A percentile compares a stretch with the other conserved stretches of the same genome.
Evolutionary conservation across 2,888 invertebrate genomes (phyloP).

Genomic region (Hartigia nigra): DNA sequence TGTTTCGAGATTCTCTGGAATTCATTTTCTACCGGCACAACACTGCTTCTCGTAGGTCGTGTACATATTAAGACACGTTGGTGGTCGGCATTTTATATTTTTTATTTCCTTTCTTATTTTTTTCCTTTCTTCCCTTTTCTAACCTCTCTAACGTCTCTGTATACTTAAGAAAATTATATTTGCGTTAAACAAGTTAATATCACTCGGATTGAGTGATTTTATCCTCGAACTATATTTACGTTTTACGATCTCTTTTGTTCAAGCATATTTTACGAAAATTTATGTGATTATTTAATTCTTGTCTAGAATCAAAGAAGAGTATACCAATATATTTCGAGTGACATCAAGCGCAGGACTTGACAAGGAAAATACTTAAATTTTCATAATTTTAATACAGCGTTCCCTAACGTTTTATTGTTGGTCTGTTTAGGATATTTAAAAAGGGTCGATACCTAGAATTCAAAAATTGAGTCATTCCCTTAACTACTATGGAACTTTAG

Average conservation of each 20-base stretch:
- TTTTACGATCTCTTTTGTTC: background rate
- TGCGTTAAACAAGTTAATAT: background rate
- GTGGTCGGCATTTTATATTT: background rate
- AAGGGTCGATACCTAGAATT: background rate
- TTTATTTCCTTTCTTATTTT: background rate
- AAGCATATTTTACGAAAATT: too few species aligned
- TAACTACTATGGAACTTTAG: background rate
- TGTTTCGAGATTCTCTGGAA: conserved; percentile 1
- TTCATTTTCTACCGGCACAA: background rate
- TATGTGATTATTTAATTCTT: too few species aligned
- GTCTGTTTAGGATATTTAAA: background rate
- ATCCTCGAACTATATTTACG: background rate
- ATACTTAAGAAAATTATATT: background rate
- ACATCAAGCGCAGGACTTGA: background rate
- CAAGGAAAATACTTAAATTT: background rate
- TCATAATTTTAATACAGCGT: background rate
- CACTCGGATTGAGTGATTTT: background rate
- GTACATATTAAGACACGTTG: background rate
- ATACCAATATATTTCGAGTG: too few species aligned
- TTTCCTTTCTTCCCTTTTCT: background rate
- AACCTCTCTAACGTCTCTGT: background rate
- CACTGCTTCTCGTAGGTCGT: conserved; percentile 1
- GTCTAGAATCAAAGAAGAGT: too few species aligned
- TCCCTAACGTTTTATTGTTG: background rate
- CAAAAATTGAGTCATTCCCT: background rate